Base-by-base conservation (phyloP, 2,888 invertebrate genomes). In the Polyommatus icarus region DNA sequence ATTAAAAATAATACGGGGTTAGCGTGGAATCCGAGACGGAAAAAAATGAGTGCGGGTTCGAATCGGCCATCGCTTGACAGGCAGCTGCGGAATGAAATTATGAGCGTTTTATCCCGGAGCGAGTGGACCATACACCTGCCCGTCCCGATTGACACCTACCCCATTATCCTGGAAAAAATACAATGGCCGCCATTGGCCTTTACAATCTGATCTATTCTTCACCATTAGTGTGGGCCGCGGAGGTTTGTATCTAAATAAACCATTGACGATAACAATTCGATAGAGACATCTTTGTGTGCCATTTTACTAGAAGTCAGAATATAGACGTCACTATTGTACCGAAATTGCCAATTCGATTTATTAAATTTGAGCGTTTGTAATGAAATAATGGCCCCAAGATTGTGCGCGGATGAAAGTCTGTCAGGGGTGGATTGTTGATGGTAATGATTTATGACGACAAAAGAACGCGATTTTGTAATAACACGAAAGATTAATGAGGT, bases 31-130 rank as follows among this genome's bases (percentile, higher is more conserved):
- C 87, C 87, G 84, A 84, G 84, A 85, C 83, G 87, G 91, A 87
- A 91, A 92, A 92, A 86, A 78, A 84, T 80, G 84, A 85, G 75
- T 85, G 85, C 83, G 83, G 84, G 85, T 83, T 87, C 89, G 87
- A 87, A 89, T 90, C 90, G 90, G 88, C 87, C 89, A 87, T 86
- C 89, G 89, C 84, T 90, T 89, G 91, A 90, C 91, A 86, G 92
- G 93, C 93, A 94, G 94, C 93, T 94, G 94, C 93, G 88, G 88
- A 90, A 87, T 89, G 86, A 90, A 93, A 93, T 93, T 93, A 94
- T 93, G 91, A 90, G 86, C 90, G 91, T 91, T 93, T 92, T 91
- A 92, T 88, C 89, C 87, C 86, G 87, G 84, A 78, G 83, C 80
- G 84, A 82, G 80, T 84, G 85, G 83, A 81, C 83, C 80, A 82